Conservation (phyloP, 2,888 invertebrate genomes). For the Parapristionchus giblindavisi region DNA sequence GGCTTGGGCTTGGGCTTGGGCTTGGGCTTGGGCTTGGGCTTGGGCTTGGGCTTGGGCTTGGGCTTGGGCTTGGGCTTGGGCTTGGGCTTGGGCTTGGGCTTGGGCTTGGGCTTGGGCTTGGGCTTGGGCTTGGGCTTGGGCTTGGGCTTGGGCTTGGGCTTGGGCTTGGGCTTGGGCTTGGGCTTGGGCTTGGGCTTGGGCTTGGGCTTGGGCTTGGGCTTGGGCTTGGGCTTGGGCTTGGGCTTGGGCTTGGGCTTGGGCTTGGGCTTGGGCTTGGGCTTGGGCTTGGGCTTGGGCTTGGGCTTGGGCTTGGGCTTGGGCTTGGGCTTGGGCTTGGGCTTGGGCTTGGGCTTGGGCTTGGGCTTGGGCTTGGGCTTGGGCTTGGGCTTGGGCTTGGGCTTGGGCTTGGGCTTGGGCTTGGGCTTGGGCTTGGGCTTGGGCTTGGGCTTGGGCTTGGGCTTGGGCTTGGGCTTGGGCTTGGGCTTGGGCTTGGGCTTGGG, state of each 20-base stretch:
- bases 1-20: constrained; percentile 39
- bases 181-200: constrained; percentile 42
- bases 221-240: constrained; percentile 3
- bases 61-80: constrained; percentile 17
- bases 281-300: constrained; percentile 36
- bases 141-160: constrained; percentile 17
- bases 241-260: constrained; percentile 36
- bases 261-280: constrained; percentile 42
- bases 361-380: constrained; percentile 38
- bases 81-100: constrained; percentile 40
- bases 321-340: constrained; percentile 32
- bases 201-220: constrained; percentile 31
- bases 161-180: constrained; percentile 38
- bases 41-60: constrained; percentile 28
- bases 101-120: constrained; percentile 41
- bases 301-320: constrained; percentile 9
- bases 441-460: constrained; percentile 40
- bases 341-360: constrained; percentile 42
- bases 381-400: constrained; percentile 13
- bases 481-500: constrained; percentile 17
- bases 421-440: constrained; percentile 42
- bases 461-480: constrained; percentile 18
- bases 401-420: constrained; percentile 12
- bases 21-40: constrained; percentile 38
- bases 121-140: constrained; percentile 20